Percentiles rank a stretch among this genome's conserved stretches.
phyloP scores from a whole-genome alignment of 2,888 invertebrate genomes.

The Melangyna quadrimaculata region DNA sequence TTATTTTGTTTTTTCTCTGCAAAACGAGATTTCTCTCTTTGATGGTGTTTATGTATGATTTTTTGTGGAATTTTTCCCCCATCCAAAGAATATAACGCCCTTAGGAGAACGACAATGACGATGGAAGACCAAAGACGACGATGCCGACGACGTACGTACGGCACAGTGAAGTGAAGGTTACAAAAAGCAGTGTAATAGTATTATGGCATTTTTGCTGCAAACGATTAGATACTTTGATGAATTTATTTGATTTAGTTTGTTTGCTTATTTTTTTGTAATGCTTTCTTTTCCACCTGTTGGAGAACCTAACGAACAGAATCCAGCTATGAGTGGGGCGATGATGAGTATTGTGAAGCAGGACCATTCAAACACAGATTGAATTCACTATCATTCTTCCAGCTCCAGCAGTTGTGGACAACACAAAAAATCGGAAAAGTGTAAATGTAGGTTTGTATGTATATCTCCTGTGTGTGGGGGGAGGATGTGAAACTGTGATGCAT shows the following conservation, averaged over 20 bases:
- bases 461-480: background rate
- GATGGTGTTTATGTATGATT: background rate
- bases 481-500: background rate
- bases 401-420: background rate
- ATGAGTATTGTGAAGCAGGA: background rate
- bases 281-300: background rate
- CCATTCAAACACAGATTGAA: conserved; percentile 3
- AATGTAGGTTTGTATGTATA: too few relatives aligned
- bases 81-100: background rate
- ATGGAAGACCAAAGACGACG: too few relatives aligned
- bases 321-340: background rate
- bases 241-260: conserved; percentile 32
- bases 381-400: background rate
- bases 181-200: conserved; percentile 4
- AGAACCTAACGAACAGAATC: background rate
- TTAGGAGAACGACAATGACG: background rate
- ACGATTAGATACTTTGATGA: conserved; percentile 51
- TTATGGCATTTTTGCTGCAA: conserved; percentile 32
- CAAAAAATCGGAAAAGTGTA: background rate
- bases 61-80: background rate
- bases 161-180: background rate
- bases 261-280: background rate
- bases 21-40: background rate
- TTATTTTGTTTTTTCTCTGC: background rate
- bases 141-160: background rate